Conservation (phyloP, 2,797 vertebrate genomes). For the Melopsittacus undulatus region DNA sequence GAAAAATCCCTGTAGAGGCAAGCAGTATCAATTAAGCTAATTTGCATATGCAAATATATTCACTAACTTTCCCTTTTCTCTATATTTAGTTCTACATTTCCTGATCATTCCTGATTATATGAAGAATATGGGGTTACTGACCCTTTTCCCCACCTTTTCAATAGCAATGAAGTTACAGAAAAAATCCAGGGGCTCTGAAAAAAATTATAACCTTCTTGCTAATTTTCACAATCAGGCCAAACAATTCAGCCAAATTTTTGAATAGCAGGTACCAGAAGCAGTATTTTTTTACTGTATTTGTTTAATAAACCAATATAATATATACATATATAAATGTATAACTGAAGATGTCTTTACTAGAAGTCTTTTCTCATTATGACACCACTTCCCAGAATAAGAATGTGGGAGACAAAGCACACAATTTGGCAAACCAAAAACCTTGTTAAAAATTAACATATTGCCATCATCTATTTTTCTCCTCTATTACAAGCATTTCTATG, state of each 20-base stretch:
- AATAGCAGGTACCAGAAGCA: not conserved
- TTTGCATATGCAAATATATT: slow-evolving; percentile 88
- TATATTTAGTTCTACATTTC: slow-evolving; percentile 85
- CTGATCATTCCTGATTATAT: slow-evolving; percentile 78
- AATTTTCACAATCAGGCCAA: not conserved
- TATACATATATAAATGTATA: not conserved
- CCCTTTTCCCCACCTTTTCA: slow-evolving; percentile 57
- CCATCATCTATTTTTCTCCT: not conserved
- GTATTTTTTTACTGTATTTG: not conserved
- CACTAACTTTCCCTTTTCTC: slow-evolving; percentile 84
- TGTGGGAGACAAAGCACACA: not conserved
- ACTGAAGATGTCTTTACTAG: not conserved
- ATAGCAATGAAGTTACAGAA: slow-evolving; percentile 5
- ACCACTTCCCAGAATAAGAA: not conserved
- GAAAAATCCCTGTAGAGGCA: slow-evolving; percentile 90
- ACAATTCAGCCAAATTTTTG: not conserved
- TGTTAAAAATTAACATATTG: not conserved
- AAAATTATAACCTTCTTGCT: not conserved
- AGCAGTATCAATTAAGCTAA: slow-evolving; percentile 89
- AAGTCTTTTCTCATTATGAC: not conserved
- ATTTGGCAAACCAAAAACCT: not conserved
- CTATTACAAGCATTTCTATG: not conserved
- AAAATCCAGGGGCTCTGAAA: not conserved
- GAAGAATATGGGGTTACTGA: slow-evolving; percentile 70
- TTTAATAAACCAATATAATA: not conserved